phyloP scores from a whole-genome alignment of 1,140 invertebrate genomes.

The Phymastichus coffea region DNA sequence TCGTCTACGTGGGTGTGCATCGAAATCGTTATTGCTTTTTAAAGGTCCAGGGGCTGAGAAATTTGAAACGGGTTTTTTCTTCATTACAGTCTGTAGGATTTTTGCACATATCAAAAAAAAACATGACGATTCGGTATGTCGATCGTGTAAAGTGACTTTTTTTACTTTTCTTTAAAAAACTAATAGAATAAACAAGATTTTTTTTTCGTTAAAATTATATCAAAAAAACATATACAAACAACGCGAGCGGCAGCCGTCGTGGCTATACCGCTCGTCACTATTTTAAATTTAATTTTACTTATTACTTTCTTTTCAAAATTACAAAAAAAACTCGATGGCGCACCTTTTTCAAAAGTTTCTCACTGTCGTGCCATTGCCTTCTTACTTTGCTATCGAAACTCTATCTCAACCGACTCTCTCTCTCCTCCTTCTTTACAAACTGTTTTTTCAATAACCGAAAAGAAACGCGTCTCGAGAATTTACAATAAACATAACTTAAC shows the following conservation, averaged over 20 bases:
- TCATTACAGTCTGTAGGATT: too few species aligned
- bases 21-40: slow-evolving; percentile 13
- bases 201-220: slow-evolving; percentile 17
- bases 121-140: slow-evolving; percentile 6
- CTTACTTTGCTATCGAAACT: slow-evolving; percentile 1
- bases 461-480: slow-evolving; percentile 30
- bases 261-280: slow-evolving; percentile 20
- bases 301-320: too few species aligned
- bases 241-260: slow-evolving; percentile 6
- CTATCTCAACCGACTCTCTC: background rate
- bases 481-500: background rate
- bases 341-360: slow-evolving; percentile 8
- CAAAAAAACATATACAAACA: slow-evolving; percentile 19
- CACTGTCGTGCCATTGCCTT: background rate
- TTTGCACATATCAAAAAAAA: too few species aligned
- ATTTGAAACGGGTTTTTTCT: slow-evolving; percentile 1
- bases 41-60: background rate
- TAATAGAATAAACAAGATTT: slow-evolving; percentile 27
- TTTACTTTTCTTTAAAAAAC: too few species aligned
- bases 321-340: slow-evolving; percentile 28
- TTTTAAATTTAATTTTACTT: too few species aligned
- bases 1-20: slow-evolving; percentile 19
- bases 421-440: background rate
- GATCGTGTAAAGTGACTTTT: background rate
- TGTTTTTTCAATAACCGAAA: slow-evolving; percentile 24